Percentiles rank a stretch among this genome's conserved stretches.
Conservation (phyloP, 2,113 vertebrate species). For the Lophius piscatorius region DNA sequence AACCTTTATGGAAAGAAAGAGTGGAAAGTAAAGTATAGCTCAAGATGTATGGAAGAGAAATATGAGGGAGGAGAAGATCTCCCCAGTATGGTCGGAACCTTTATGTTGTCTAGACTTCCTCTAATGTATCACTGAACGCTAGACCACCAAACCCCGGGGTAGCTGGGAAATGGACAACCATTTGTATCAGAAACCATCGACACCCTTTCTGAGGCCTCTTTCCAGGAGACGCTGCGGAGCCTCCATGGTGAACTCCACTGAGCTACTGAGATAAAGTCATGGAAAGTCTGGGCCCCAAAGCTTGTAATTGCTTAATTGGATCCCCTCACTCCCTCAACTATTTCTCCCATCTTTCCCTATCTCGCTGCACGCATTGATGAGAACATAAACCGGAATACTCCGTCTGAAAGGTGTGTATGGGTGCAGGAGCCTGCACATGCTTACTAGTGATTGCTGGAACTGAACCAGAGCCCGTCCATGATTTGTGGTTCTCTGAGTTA, state of each 20-base stretch:
- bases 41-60: background rate
- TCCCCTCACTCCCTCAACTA: constrained; percentile 40
- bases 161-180: constrained; percentile 46
- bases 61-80: constrained; percentile 6
- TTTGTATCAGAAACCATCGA: constrained; percentile 64
- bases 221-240: constrained; percentile 68
- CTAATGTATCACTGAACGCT: constrained; percentile 48
- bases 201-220: constrained; percentile 53
- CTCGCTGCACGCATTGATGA: constrained; percentile 40
- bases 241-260: constrained; percentile 56
- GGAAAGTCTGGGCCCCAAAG: constrained; percentile 67
- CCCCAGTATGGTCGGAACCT: constrained; percentile 14
- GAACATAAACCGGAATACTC: constrained; percentile 53
- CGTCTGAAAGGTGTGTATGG: constrained; percentile 34
- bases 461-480: constrained; percentile 26
- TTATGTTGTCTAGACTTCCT: constrained; percentile 60
- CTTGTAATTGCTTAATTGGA: constrained; percentile 75
- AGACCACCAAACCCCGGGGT: constrained; percentile 28
- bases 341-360: constrained; percentile 47
- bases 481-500: constrained; percentile 60
- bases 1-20: background rate
- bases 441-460: constrained; percentile 9
- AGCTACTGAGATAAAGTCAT: constrained; percentile 68
- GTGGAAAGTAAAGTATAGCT: background rate
- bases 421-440: constrained; percentile 41